A percentile compares a stretch with the other conserved stretches of the same genome.
Evolutionary conservation across 1,140 invertebrate genomes (phyloP).

Genomic region (Hermetia illucens): DNA sequence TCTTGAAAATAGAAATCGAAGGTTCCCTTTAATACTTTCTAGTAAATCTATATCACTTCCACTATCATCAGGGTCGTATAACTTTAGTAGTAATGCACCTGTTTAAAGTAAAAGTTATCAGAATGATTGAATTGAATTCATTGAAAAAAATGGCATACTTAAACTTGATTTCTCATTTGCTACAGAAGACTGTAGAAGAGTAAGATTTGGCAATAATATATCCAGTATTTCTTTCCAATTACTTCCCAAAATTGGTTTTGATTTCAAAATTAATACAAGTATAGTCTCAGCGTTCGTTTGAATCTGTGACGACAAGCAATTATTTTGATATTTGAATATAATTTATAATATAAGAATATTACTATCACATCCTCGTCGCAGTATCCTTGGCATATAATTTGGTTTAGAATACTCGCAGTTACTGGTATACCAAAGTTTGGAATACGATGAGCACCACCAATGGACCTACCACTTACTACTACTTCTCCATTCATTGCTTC

Average conservation of each 20-base stretch:
- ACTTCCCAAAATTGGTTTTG: slow-evolving; percentile 3
- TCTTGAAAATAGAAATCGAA: slow-evolving; percentile 16
- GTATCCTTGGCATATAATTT: slow-evolving; percentile 11
- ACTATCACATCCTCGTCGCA: neutral
- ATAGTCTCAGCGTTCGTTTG: slow-evolving; percentile 6
- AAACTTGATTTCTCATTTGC: too few species aligned
- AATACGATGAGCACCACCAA: slow-evolving; percentile 9
- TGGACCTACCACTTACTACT: slow-evolving; percentile 10
- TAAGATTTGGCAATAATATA: slow-evolving; percentile 12
- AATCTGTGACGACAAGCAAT: neutral
- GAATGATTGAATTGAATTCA: too few species aligned
- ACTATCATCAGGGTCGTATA: too few species aligned
- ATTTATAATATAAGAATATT: neutral
- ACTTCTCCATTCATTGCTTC: slow-evolving; percentile 12
- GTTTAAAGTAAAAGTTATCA: too few species aligned
- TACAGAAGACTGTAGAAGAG: slow-evolving; percentile 15
- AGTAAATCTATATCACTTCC: too few species aligned
- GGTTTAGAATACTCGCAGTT: slow-evolving; percentile 11
- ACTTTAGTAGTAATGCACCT: too few species aligned
- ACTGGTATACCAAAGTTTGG: slow-evolving; percentile 20
- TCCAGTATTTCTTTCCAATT: slow-evolving; percentile 8
- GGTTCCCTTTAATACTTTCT: slow-evolving; percentile 13
- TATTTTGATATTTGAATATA: neutral
- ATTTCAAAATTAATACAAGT: slow-evolving; percentile 10
- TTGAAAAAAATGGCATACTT: neutral